A percentile compares a stretch with the other conserved stretches of the same genome.
Conservation (phyloP, 1,140 invertebrate species). For the Mamestra configurata region DNA sequence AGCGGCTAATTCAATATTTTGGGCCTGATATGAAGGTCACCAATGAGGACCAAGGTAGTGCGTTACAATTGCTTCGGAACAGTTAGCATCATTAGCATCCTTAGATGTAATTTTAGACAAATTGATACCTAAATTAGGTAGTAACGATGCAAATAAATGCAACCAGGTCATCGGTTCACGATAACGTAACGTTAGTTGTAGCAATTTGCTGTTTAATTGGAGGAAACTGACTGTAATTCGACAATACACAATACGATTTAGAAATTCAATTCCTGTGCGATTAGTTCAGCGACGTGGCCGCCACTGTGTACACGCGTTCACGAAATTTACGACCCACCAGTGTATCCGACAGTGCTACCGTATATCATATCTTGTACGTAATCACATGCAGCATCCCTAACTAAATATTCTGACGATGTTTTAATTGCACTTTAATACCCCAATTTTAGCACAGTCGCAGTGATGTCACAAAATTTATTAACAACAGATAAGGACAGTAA, state of each 20-base stretch:
- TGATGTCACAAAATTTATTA: conserved; percentile 32
- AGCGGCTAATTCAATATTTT: neutral
- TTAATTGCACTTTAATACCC: conserved; percentile 36
- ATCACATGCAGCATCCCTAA: conserved; percentile 16
- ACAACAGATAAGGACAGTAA: conserved; percentile 35
- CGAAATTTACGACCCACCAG: conserved; percentile 1
- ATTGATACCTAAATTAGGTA: neutral
- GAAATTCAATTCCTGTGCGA: conserved; percentile 46
- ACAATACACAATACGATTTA: conserved; percentile 52
- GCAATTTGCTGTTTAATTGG: conserved; percentile 48
- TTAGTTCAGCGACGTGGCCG: conserved; percentile 38
- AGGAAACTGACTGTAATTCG: conserved; percentile 55
- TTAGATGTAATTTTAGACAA: neutral
- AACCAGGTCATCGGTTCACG: conserved; percentile 30
- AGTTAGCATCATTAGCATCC: neutral
- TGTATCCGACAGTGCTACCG: conserved; percentile 7
- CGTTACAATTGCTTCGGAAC: neutral
- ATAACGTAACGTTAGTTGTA: conserved; percentile 45
- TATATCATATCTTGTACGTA: conserved; percentile 10
- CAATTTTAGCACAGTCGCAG: conserved; percentile 16
- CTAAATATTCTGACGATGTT: neutral
- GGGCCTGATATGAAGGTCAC: neutral
- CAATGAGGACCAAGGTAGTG: neutral
- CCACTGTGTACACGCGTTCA: conserved; percentile 37
- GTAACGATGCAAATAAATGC: conserved; percentile 22